phyloP scores from a whole-genome alignment of 2,888 invertebrate species.

The Heliconius charithonia region DNA sequence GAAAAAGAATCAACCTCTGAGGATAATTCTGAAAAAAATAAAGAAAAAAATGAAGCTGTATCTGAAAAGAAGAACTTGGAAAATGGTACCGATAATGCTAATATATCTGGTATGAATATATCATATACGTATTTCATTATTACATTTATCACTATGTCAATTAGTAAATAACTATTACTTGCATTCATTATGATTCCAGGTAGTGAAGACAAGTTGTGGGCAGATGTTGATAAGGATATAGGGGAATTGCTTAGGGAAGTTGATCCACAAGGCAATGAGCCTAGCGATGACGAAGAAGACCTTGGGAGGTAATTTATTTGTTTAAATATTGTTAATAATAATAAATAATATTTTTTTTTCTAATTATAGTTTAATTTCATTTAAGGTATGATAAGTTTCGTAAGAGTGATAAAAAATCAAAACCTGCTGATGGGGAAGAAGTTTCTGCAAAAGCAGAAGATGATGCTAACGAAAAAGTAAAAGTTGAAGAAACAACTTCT shows the following conservation, averaged over 20 bases:
- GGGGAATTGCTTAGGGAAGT: slow-evolving; percentile 89
- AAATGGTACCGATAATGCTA: slow-evolving; percentile 68
- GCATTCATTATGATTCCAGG: slow-evolving; percentile 56
- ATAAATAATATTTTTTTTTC: not conserved
- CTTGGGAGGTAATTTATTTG: slow-evolving; percentile 78
- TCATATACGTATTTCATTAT: slow-evolving; percentile 5
- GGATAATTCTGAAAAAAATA: slow-evolving; percentile 60
- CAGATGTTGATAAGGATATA: slow-evolving; percentile 91
- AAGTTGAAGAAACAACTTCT: slow-evolving; percentile 64
- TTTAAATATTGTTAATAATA: slow-evolving; percentile 1
- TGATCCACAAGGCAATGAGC: slow-evolving; percentile 88
- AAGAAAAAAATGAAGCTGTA: slow-evolving; percentile 72
- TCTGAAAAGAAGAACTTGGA: slow-evolving; percentile 76
- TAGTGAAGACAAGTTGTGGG: slow-evolving; percentile 89
- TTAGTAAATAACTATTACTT: not conserved
- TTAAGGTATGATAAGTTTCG: slow-evolving; percentile 86
- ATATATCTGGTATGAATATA: slow-evolving; percentile 60
- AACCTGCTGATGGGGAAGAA: slow-evolving; percentile 72
- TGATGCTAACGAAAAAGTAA: slow-evolving; percentile 66
- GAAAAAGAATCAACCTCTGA: slow-evolving; percentile 63
- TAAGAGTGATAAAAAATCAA: slow-evolving; percentile 85
- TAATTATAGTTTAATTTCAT: slow-evolving; percentile 37
- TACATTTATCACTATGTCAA: not conserved
- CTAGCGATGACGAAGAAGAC: slow-evolving; percentile 87
- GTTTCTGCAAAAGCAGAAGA: slow-evolving; percentile 65